These are phyloP conservation scores for Paedocypris sp. DNA, from an alignment of 2,113 vertebrate species.

Conservation along the genomic window DNA sequence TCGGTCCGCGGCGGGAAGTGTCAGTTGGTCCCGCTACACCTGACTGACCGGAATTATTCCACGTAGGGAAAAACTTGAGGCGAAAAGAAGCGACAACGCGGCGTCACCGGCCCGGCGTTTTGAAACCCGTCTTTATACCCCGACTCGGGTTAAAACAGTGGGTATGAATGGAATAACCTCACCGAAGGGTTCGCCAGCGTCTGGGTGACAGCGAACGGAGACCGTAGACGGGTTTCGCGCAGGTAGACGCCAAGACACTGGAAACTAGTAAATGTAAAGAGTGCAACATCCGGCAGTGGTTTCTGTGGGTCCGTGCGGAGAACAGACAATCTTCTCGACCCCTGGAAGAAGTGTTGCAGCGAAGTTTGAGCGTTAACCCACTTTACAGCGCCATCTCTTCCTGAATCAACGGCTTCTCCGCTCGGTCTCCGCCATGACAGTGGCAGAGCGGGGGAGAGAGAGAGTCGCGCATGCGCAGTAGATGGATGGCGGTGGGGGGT, in stretches of 20 bases:
- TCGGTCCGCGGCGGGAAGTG: background rate
- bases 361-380: conserved; percentile 40
- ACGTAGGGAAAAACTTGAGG: conserved; percentile 53
- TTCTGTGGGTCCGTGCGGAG: background rate
- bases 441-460: conserved; percentile 17
- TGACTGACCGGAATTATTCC: background rate
- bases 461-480: conserved; percentile 64
- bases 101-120: conserved; percentile 15
- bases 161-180: background rate
- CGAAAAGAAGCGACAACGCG: conserved; percentile 33
- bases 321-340: conserved; percentile 15
- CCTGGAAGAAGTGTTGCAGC: conserved; percentile 30
- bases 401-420: conserved; percentile 58
- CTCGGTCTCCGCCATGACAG: conserved; percentile 83
- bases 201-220: conserved; percentile 25
- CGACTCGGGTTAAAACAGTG: too few species aligned
- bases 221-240: conserved; percentile 42
- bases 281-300: background rate
- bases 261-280: conserved; percentile 13
- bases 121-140: too few species aligned
- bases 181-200: conserved; percentile 15
- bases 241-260: conserved; percentile 39
- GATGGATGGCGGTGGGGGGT: background rate
- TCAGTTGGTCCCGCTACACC: background rate
- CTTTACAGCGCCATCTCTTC: conserved; percentile 59